Evolutionary conservation across 2,113 vertebrate genomes (phyloP).

Genomic region (Oophaga pumilio): DNA sequence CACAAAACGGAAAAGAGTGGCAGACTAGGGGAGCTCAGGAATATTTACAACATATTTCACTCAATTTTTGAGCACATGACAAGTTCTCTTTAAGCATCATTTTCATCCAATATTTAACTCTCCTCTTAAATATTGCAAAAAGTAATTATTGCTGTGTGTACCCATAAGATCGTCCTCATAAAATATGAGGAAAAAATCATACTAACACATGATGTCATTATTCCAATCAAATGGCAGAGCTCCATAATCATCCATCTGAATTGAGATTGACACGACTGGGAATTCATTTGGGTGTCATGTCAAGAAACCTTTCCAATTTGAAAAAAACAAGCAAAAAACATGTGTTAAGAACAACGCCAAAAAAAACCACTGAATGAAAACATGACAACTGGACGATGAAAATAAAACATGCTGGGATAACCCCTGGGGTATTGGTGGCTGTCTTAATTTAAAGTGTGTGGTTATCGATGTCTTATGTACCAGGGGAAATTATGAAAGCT

Average conservation of each 20-base stretch:
- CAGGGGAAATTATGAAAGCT: slow-evolving; percentile 2
- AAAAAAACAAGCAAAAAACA: neutral
- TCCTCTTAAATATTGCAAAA: neutral
- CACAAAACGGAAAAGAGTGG: too few species aligned
- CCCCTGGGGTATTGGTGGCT: neutral
- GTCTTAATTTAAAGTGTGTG: neutral
- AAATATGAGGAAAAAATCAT: neutral
- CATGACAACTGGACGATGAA: neutral
- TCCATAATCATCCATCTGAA: neutral
- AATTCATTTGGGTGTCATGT: neutral
- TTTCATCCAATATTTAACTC: too few species aligned
- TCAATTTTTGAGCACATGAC: too few species aligned
- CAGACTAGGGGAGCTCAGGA: too few species aligned
- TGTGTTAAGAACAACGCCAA: neutral
- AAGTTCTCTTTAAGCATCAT: too few species aligned
- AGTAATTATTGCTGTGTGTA: neutral
- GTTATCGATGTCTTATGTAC: slow-evolving; percentile 9
- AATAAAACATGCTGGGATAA: neutral
- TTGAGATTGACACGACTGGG: neutral
- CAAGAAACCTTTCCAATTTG: neutral
- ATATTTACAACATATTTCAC: neutral
- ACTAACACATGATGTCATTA: neutral
- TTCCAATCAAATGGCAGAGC: neutral
- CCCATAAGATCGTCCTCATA: neutral
- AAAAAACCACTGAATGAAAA: neutral